phyloP scores from a whole-genome alignment of 2,797 vertebrate species.

The Aphelocoma californica region DNA sequence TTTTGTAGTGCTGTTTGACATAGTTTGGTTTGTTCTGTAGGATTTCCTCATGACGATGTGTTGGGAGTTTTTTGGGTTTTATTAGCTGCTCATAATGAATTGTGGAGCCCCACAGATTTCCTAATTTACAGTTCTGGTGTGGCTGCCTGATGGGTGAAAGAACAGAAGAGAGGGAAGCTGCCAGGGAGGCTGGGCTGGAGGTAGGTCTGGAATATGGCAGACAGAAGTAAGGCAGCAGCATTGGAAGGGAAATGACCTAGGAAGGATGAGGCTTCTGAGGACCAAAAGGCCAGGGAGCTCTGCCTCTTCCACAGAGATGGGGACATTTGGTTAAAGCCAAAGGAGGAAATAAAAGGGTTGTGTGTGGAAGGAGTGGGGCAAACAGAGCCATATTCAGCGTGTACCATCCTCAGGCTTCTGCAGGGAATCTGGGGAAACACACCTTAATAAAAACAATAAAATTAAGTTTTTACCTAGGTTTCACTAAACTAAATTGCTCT shows the following conservation, averaged over 20 bases:
- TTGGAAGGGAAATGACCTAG: neutral
- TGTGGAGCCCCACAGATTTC: neutral
- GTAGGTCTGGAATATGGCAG: neutral
- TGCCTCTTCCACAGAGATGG: neutral
- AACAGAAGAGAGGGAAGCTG: neutral
- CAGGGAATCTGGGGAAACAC: neutral
- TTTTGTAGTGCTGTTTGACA: neutral
- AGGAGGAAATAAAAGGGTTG: neutral
- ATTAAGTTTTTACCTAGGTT: neutral
- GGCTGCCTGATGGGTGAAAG: neutral
- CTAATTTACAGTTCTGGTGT: neutral
- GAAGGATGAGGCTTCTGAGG: neutral
- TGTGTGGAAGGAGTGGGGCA: neutral
- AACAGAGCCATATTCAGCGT: neutral
- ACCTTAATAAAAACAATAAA: neutral
- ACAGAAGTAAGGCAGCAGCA: neutral
- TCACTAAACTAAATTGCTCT: neutral
- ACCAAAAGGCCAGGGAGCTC: neutral
- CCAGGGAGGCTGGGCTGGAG: neutral
- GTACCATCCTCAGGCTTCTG: neutral
- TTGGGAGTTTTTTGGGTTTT: neutral
- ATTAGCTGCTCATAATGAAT: neutral
- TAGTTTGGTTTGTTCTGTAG: neutral
- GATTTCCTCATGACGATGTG: neutral
- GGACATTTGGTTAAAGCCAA: neutral